Conservation (phyloP, 2,888 invertebrate genomes). For the Carcina quercana region DNA sequence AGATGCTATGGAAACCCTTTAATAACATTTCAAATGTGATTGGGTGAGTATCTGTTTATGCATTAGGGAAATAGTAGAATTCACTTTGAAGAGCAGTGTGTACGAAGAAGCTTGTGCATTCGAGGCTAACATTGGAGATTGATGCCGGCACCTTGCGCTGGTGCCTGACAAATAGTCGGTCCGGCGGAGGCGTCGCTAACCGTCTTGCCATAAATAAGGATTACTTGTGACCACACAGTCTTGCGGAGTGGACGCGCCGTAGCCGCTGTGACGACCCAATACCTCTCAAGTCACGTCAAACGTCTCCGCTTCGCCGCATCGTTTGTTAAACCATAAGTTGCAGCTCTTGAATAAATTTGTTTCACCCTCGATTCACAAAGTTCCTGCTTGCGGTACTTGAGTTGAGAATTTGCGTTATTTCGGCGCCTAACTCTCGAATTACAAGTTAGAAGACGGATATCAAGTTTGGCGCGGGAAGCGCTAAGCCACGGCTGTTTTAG, state of each 20-base stretch:
- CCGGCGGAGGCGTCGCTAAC: constrained; percentile 58
- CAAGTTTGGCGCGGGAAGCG: constrained; percentile 56
- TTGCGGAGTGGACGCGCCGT: constrained; percentile 52
- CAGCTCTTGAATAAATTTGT: constrained; percentile 27
- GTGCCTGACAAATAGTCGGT: constrained; percentile 65
- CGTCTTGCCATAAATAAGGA: constrained; percentile 75
- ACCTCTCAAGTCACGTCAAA: constrained; percentile 45
- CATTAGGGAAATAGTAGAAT: no score
- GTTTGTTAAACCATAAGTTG: constrained; percentile 26
- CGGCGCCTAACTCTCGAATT: constrained; percentile 61
- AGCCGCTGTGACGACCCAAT: constrained; percentile 32
- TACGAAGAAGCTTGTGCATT: no score
- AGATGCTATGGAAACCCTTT: no score
- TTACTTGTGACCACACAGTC: constrained; percentile 65
- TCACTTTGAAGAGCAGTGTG: no score
- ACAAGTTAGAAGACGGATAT: constrained; percentile 63
- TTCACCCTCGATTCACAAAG: constrained; percentile 32
- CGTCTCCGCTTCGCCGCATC: constrained; percentile 37
- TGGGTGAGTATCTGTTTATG: constrained; percentile 24
- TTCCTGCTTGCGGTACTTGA: constrained; percentile 26
- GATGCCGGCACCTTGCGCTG: constrained; percentile 47
- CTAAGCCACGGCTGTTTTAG: constrained; percentile 59
- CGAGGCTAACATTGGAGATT: constrained; percentile 49
- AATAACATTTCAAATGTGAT: no score
- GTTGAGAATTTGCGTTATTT: constrained; percentile 66